phyloP scores from a whole-genome alignment of 1,140 invertebrate species.

The Drosophila prosaltans region DNA sequence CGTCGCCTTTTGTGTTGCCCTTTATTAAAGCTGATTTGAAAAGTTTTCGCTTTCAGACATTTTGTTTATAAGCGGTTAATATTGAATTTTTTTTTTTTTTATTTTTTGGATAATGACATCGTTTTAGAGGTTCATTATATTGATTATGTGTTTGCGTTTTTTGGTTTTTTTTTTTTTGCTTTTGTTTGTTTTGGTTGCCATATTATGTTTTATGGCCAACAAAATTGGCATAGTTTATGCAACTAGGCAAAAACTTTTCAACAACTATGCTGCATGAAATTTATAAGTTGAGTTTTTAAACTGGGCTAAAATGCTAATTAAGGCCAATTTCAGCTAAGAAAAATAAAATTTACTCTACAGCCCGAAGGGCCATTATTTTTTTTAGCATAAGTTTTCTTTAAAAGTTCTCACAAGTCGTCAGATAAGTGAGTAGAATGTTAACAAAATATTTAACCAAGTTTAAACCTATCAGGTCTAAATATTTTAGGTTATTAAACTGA shows the following conservation, averaged over 20 bases:
- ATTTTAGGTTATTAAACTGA: too few species aligned
- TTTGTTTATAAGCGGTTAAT: slow-evolving; percentile 49
- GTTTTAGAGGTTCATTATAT: slow-evolving; percentile 45
- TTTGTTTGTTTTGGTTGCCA: background rate
- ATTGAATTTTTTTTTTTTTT: slow-evolving; percentile 19
- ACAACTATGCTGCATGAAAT: background rate
- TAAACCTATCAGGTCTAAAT: too few species aligned
- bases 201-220: slow-evolving; percentile 41
- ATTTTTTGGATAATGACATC: slow-evolving; percentile 42
- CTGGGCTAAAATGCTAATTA: background rate
- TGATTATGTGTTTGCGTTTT: slow-evolving; percentile 35
- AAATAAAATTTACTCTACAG: background rate
- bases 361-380: too few species aligned
- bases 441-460: too few species aligned
- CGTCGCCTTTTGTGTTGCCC: slow-evolving; percentile 44
- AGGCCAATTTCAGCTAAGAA: background rate
- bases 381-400: too few species aligned
- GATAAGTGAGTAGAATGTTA: too few species aligned
- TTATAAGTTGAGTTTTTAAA: background rate
- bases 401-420: too few species aligned
- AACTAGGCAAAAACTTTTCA: slow-evolving; percentile 5
- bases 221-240: slow-evolving; percentile 20
- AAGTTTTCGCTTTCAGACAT: slow-evolving; percentile 46
- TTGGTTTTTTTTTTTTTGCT: too few species aligned
- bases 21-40: slow-evolving; percentile 71